Base-by-base conservation (phyloP, 2,888 invertebrate species). In the Galeopsomyia nigrocyanea region DNA sequence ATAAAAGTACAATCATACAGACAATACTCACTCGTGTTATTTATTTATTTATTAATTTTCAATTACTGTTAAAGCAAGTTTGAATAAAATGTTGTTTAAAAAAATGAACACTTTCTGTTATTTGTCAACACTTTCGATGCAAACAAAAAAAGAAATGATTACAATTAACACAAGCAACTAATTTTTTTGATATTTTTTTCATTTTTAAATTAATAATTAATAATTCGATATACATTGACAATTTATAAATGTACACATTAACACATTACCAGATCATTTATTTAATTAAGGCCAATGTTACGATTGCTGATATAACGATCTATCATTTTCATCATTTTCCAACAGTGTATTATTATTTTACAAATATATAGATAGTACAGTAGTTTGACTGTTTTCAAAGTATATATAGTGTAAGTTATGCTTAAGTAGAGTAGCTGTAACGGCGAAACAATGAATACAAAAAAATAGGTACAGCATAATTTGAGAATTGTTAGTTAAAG, bases 291-390 rank as follows among this genome's bases (percentile, higher is more conserved):
- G 56, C 31, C 26, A 39, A 47, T 26, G 17, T 68, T 60, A 58
- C 63, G n/a, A 51, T 62, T 62, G 61, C 67, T 46, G 21, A 10
- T 47, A 51, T 53, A 65, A 68, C 60, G 56, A 31, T 31, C 39
- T 68, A 74, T 68, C 62, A 68, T 47, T 62, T 65, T 74, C 71
- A 75, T 75, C 65, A 61, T 71, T 75, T 75, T 75, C 75, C 75
- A 75, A 75, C 75, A 69, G 71, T 71, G 75, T 75, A 71, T 71
- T 71, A 75, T 71, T 74, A 68, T 74, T 74, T 67, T 67, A 70
- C 49, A 3, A 3, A 39, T 53, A n/a, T 56, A 47, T 65, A 22
- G 47, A 39, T 39, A 39, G 39, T 3, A 10, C 7, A 39, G 39
- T 39, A 39, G 39, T 56, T 56, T 69, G 26, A 39, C n/a, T 53